Conservation (phyloP, 2,113 vertebrate genomes). For the Rhineura floridana region DNA sequence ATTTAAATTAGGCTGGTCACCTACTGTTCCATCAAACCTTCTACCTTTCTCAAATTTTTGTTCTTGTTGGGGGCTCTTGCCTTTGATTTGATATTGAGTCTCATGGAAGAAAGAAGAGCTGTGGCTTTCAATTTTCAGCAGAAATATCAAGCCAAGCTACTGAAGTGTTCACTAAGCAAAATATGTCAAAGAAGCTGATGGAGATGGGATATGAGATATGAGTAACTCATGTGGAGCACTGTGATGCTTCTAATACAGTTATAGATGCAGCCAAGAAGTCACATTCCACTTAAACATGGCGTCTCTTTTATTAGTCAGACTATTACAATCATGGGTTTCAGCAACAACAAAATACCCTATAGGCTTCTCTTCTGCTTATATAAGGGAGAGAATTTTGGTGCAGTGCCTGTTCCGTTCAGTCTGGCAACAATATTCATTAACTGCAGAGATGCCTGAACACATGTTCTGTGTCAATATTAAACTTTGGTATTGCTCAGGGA, state of each 20-base stretch:
- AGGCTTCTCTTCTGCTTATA: not conserved
- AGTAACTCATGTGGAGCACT: slow-evolving; percentile 8
- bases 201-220: slow-evolving; percentile 35
- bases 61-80: slow-evolving; percentile 51
- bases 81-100: slow-evolving; percentile 40
- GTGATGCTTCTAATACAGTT: not conserved
- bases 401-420: slow-evolving; percentile 16
- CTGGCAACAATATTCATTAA: slow-evolving; percentile 15
- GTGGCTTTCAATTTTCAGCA: slow-evolving; percentile 24
- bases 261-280: not conserved
- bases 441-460: slow-evolving; percentile 43
- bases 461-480: slow-evolving; percentile 42
- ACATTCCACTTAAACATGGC: slow-evolving; percentile 18
- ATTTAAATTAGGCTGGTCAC: slow-evolving; percentile 57
- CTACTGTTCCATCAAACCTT: slow-evolving; percentile 31
- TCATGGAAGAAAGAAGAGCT: slow-evolving; percentile 17
- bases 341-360: not conserved
- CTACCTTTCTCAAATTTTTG: slow-evolving; percentile 43
- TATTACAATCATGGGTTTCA: not conserved
- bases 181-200: slow-evolving; percentile 8
- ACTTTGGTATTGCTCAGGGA: not conserved
- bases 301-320: slow-evolving; percentile 18
- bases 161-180: slow-evolving; percentile 37
- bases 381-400: not conserved
- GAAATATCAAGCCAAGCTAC: slow-evolving; percentile 40